phyloP scores from a whole-genome alignment of 2,113 vertebrate species.

The Cavia aperea region DNA sequence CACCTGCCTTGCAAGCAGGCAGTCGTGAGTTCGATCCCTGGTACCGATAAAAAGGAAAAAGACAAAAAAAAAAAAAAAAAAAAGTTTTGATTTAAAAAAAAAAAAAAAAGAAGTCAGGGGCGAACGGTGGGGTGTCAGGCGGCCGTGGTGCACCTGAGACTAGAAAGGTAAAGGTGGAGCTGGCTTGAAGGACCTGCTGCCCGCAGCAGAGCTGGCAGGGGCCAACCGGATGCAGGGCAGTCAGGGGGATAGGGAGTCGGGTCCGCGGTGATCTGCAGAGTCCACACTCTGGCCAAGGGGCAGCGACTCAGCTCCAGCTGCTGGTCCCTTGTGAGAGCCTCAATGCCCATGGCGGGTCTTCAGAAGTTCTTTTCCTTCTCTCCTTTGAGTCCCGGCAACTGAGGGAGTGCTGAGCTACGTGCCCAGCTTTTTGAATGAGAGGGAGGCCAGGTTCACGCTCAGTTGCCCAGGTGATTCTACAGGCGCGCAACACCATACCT shows the following conservation, averaged over 20 bases:
- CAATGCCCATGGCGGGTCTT: background rate
- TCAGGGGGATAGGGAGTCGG: background rate
- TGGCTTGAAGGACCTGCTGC: background rate
- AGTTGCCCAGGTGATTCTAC: background rate
- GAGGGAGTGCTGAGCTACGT: background rate
- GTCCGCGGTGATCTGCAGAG: background rate
- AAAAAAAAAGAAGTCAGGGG: background rate
- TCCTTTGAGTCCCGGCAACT: background rate
- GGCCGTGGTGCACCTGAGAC: background rate
- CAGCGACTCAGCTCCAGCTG: background rate
- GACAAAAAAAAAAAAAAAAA: too few relatives aligned
- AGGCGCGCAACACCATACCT: background rate
- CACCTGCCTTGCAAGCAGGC: too few relatives aligned
- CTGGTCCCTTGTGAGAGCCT: too few relatives aligned
- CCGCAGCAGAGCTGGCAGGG: background rate
- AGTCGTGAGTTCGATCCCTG: too few relatives aligned
- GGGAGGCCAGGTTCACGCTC: background rate
- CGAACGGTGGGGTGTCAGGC: background rate
- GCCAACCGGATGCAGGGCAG: too few relatives aligned
- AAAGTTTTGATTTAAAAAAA: too few relatives aligned
- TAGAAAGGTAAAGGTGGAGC: background rate
- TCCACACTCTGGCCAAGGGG: too few relatives aligned
- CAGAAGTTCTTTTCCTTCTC: background rate
- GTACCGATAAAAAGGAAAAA: too few relatives aligned
- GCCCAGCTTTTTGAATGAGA: background rate